Evolutionary conservation across 1,140 invertebrate species (phyloP).

Genomic region (Delia radicum): DNA sequence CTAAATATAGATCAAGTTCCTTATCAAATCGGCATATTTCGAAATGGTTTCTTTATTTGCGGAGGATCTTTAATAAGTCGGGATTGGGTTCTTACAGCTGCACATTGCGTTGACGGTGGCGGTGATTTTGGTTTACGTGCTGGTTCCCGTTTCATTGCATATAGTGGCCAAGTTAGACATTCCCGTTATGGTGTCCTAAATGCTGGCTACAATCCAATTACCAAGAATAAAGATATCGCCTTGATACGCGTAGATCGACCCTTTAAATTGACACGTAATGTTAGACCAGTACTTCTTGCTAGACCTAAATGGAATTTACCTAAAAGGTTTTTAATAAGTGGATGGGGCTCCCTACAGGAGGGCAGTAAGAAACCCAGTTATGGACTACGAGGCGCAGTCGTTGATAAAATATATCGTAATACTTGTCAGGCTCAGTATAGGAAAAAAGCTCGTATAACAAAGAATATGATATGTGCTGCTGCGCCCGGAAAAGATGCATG

Average conservation of each 20-base stretch:
- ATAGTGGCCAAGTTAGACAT: background rate
- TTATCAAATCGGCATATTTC: background rate
- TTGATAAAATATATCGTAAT: background rate
- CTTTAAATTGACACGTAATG: background rate
- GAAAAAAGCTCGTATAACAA: background rate
- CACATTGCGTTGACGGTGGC: background rate
- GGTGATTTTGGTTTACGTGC: background rate
- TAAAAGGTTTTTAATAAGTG: background rate
- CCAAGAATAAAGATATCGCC: background rate
- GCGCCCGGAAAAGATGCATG: constrained; percentile 73
- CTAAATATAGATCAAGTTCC: background rate
- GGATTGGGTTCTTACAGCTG: background rate
- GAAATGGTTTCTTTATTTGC: background rate
- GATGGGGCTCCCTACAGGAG: background rate
- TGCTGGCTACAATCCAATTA: background rate
- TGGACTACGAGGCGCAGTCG: background rate
- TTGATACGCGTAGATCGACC: background rate
- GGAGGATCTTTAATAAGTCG: background rate
- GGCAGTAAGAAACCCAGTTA: background rate
- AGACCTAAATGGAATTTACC: background rate
- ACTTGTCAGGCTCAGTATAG: background rate
- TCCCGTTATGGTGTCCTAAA: background rate
- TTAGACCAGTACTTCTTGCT: background rate
- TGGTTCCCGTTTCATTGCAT: background rate
- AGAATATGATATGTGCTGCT: background rate